Percentiles rank a stretch among this genome's conserved stretches.
phyloP scores from a whole-genome alignment of 37 sponge, comb jelly and placozoan species.

The Spongilla lacustris region DNA sequence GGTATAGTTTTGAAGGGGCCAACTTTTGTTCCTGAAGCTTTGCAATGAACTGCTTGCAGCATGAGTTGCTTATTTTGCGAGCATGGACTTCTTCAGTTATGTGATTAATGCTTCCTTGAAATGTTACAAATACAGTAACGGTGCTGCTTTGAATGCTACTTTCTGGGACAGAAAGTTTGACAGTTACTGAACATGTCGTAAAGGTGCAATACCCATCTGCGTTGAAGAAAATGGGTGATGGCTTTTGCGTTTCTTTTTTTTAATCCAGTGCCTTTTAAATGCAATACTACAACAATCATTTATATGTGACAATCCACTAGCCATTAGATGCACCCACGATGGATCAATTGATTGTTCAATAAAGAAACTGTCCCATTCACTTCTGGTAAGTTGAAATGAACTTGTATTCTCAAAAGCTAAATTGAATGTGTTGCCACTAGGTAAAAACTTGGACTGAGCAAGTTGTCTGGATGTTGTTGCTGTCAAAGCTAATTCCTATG shows the following conservation, averaged over 20 bases:
- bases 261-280: not conserved
- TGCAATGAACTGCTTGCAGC: not conserved
- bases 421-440: no score
- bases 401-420: not conserved
- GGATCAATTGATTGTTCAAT: not conserved
- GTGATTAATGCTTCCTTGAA: not conserved
- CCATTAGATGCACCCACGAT: not conserved
- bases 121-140: not conserved
- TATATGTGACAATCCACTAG: not conserved
- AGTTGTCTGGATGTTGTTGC: no score
- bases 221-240: not conserved
- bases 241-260: not conserved
- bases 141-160: not conserved
- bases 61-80: not conserved
- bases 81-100: not conserved
- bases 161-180: not conserved
- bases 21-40: not conserved
- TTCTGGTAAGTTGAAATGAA: not conserved
- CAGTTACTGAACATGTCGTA: not conserved
- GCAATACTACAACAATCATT: not conserved
- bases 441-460: no score
- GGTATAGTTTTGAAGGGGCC: not conserved
- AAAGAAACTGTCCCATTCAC: not conserved
- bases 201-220: not conserved
- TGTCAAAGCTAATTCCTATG: no score